Base-by-base conservation (phyloP, 2,113 vertebrate genomes). In the Ascaphus truei region DNA sequence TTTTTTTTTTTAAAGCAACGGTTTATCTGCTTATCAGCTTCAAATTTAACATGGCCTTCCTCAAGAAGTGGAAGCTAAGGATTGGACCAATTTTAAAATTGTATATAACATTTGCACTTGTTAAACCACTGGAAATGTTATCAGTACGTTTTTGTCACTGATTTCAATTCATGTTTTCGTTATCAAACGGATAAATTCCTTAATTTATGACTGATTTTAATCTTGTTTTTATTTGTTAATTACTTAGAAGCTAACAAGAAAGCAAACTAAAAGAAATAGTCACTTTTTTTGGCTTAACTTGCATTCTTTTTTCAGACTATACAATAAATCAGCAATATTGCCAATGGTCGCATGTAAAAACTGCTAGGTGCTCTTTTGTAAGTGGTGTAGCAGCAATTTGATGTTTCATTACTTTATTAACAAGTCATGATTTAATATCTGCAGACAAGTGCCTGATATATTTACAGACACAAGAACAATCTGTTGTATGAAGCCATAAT, bases 401-500 rank as follows among this genome's bases (percentile, higher is more conserved):
- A 34, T 25, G 10, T 76, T 72, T 79, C 39, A 31, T 79, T 77
- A 58, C 84, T 79, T 84, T 72, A 80, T 79, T 82, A 62, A 78
- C 76, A 73, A 73, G 73, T 73, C 80, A 79, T 61, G 80, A 63
- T 82, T 80, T 72, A 73, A 73, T 88, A 76, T 86, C 79, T 84
- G 81, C 82, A 84, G 86, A 85, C 83, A 93, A 92, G 91, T 93
- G 91, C 92, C 92, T 92, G 87, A 90, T 91, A 84, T 90, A 88
- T 83, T 83, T 89, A 66, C 79, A 87, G 80, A 90, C 82, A 89
- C 80, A 88, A 90, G 87, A 91, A 91, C 88, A 87, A 91, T 90
- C 83, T 82, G 90, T 86, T 93, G 92, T 93, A 91, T 88, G 91
- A 93, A 93, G 91, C 91, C 91, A 92, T 94, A 93, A 88, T 86